Conservation (phyloP, 2,113 vertebrate genomes). For the Dendrocopos noguchii region DNA sequence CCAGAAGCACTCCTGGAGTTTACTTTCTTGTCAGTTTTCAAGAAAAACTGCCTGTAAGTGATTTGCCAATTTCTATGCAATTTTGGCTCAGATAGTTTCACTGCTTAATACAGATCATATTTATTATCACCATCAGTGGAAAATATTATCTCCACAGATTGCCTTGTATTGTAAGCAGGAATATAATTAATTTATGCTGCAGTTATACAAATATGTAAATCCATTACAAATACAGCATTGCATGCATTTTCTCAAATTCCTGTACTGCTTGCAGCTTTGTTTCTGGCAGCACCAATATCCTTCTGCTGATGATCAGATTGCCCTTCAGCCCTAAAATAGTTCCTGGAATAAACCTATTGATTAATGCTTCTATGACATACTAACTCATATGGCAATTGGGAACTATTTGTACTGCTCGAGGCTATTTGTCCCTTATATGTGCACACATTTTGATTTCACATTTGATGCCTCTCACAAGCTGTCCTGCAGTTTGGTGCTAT, state of each 20-base stretch:
- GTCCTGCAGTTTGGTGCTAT: neutral
- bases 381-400: neutral
- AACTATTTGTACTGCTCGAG: conserved; percentile 17
- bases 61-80: conserved; percentile 25
- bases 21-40: conserved; percentile 19
- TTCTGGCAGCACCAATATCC: conserved; percentile 42
- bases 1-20: conserved; percentile 2
- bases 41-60: neutral
- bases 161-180: conserved; percentile 23
- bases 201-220: conserved; percentile 42
- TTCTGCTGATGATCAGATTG: conserved; percentile 22
- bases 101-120: conserved; percentile 36
- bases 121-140: conserved; percentile 34
- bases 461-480: neutral
- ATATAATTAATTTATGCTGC: conserved; percentile 46
- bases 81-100: conserved; percentile 32
- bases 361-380: conserved; percentile 6
- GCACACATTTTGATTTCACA: neutral
- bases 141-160: conserved; percentile 43
- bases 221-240: conserved; percentile 2
- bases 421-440: neutral
- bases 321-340: neutral
- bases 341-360: conserved; percentile 18
- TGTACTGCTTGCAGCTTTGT: neutral
- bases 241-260: conserved; percentile 44